These are phyloP conservation scores for Fissipunctia ypsillon DNA, from an alignment of 2,888 invertebrate species.

Conservation along the genomic window DNA sequence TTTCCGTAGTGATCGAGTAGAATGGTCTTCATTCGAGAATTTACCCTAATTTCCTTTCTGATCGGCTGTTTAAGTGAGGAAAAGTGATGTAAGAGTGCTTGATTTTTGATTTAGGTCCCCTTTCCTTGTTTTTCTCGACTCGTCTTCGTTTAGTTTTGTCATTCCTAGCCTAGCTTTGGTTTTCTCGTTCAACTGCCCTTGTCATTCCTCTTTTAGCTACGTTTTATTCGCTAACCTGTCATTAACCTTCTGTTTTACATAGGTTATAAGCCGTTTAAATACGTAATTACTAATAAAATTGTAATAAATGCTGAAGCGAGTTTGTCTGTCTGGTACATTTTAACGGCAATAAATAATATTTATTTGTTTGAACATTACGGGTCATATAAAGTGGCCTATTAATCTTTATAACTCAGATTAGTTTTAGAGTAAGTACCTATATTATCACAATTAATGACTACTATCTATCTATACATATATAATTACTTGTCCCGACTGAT, in stretches of 20 bases:
- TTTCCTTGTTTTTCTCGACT: not conserved
- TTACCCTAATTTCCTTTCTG: slow-evolving; percentile 37
- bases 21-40: slow-evolving; percentile 24
- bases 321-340: not conserved
- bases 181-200: not conserved
- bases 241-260: not conserved
- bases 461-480: too few relatives aligned
- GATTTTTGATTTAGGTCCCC: not conserved
- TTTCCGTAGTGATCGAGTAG: slow-evolving; percentile 36
- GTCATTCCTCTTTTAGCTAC: too few relatives aligned
- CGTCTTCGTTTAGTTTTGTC: not conserved
- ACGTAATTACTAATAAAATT: not conserved
- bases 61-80: slow-evolving; percentile 30
- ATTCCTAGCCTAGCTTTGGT: not conserved
- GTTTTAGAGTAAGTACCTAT: not conserved
- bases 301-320: not conserved
- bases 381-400: not conserved
- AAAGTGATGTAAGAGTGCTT: slow-evolving; percentile 10
- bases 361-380: slow-evolving; percentile 8
- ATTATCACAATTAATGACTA: too few relatives aligned
- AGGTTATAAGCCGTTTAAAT: not conserved
- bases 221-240: too few relatives aligned
- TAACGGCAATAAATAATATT: slow-evolving; percentile 6
- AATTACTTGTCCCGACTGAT: too few relatives aligned
- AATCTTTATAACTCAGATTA: not conserved